Percentiles rank a stretch among this genome's conserved stretches.
These are phyloP conservation scores for Intellagama lesueurii DNA, from an alignment of 2,797 vertebrate species.

Conservation along the genomic window DNA sequence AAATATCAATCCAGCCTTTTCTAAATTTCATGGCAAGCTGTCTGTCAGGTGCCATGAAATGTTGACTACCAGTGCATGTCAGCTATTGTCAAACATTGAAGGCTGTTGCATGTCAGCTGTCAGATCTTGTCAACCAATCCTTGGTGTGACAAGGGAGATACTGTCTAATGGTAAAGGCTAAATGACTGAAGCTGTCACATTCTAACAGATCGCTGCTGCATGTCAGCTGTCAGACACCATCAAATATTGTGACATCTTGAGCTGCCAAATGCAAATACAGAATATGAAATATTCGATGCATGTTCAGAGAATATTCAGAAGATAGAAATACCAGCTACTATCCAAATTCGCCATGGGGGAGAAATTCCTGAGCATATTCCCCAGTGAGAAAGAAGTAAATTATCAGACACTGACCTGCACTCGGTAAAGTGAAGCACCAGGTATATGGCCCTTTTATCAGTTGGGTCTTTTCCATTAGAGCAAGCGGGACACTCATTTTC, in stretches of 20 bases:
- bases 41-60: neutral
- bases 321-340: neutral
- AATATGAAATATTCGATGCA: neutral
- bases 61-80: neutral
- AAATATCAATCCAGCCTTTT: neutral
- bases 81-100: neutral
- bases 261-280: neutral
- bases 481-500: too few relatives aligned
- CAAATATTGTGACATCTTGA: neutral
- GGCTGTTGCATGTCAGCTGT: neutral
- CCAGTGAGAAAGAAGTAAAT: neutral
- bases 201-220: too few relatives aligned
- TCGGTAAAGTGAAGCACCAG: neutral
- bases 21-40: neutral
- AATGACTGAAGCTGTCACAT: neutral
- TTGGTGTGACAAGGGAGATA: neutral
- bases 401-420: neutral
- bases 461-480: too few relatives aligned
- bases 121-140: neutral
- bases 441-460: too few relatives aligned
- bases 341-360: neutral
- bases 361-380: neutral
- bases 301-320: neutral
- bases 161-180: neutral
- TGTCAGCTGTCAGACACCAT: neutral